These are phyloP conservation scores for Leptinotarsa lineolata DNA, from an alignment of 1,140 invertebrate genomes.

Conservation along the genomic window DNA sequence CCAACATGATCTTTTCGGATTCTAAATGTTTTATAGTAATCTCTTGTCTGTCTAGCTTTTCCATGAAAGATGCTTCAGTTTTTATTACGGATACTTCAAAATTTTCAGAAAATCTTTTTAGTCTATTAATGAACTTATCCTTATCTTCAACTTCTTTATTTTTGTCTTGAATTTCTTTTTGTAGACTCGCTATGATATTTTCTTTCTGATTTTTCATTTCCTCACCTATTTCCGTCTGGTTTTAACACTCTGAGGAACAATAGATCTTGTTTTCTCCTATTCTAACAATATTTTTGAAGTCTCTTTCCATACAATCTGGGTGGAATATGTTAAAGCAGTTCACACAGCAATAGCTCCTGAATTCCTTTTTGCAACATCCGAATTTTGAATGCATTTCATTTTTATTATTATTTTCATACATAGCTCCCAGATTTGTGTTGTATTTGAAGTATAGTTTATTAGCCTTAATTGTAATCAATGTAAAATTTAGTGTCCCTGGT, in stretches of 20 bases:
- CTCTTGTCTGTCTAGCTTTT: background rate
- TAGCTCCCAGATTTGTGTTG: too few relatives aligned
- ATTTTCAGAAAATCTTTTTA: background rate
- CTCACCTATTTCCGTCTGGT: background rate
- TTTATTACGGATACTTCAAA: too few relatives aligned
- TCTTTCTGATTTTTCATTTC: background rate
- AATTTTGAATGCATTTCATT: background rate
- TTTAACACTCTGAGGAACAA: background rate
- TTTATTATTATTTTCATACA: too few relatives aligned
- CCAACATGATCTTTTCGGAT: slow-evolving; percentile 1
- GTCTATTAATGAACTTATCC: slow-evolving; percentile 1
- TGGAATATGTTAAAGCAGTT: slow-evolving; percentile 13
- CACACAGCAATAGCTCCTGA: background rate
- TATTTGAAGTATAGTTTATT: background rate
- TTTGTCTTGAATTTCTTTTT: background rate
- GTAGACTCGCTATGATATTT: background rate
- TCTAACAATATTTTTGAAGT: background rate
- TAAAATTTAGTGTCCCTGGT: background rate
- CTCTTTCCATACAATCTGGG: background rate
- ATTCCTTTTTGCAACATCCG: slow-evolving; percentile 7
- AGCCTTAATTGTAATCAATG: background rate
- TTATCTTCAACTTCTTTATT: background rate
- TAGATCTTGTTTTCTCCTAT: background rate
- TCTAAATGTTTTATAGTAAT: slow-evolving; percentile 2
- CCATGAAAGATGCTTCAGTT: background rate